Evolutionary conservation across 2,797 vertebrate species (phyloP).

Genomic region (Ceryle rudis): DNA sequence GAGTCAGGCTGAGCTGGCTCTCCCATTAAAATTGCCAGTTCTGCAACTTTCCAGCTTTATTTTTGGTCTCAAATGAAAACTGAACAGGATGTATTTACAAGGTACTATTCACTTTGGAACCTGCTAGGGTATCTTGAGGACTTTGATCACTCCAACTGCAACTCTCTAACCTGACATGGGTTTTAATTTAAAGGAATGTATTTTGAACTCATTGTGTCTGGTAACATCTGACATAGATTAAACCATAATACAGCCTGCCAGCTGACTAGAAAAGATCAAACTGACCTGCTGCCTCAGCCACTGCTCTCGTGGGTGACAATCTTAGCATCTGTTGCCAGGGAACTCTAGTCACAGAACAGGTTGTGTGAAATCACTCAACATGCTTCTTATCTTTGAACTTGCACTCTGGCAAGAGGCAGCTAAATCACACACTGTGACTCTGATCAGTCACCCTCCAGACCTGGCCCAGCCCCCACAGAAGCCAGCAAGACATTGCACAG

Average conservation of each 20-base stretch:
- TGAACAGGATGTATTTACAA: not conserved
- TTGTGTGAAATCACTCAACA: not conserved
- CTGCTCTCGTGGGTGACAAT: not conserved
- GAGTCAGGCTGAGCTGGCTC: not conserved
- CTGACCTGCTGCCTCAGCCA: not conserved
- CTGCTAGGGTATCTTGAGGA: not conserved
- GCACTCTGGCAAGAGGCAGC: not conserved
- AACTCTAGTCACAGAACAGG: not conserved
- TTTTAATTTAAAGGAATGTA: not conserved
- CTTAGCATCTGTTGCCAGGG: not conserved
- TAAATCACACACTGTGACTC: not conserved
- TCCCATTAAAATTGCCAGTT: not conserved
- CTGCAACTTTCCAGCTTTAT: not conserved
- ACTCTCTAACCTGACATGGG: not conserved
- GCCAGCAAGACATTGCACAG: rapidly evolving
- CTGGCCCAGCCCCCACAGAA: not conserved
- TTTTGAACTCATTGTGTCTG: not conserved
- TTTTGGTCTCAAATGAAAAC: not conserved
- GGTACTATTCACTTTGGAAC: not conserved
- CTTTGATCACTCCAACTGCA: not conserved
- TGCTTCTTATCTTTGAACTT: not conserved
- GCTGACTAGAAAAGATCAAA: not conserved
- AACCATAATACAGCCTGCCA: not conserved
- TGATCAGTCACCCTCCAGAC: not conserved
- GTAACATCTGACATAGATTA: not conserved